These are phyloP conservation scores for Heliocidaris erythrogramma DNA, from an alignment of 35 echinoderm and acorn worm genomes.

Conservation along the genomic window DNA sequence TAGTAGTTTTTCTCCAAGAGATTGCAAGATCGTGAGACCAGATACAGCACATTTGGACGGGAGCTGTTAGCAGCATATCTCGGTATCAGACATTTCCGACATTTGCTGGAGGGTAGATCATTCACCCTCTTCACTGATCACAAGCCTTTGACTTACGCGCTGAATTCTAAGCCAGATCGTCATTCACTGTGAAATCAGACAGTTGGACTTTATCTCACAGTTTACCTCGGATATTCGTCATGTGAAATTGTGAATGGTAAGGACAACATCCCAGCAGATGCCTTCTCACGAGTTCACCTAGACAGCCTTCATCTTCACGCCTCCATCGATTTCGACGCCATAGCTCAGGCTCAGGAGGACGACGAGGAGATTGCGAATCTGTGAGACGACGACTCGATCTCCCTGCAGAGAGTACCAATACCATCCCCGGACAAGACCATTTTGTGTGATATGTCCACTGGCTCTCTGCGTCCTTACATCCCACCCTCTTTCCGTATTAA, in stretches of 20 bases:
- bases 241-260: slow-evolving; percentile 35
- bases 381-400: no score
- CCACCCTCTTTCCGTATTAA: slow-evolving; percentile 13
- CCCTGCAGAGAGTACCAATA: no score
- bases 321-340: no score
- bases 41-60: background rate
- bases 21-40: background rate
- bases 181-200: background rate
- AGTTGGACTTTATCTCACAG: slow-evolving; percentile 46
- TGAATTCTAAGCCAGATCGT: no score
- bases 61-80: no score
- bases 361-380: no score
- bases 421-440: slow-evolving; percentile 35
- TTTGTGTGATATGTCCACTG: slow-evolving; percentile 57
- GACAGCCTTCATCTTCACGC: no score
- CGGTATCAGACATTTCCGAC: no score
- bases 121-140: no score
- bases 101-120: no score
- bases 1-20: background rate
- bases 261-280: slow-evolving; percentile 47
- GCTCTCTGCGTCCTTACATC: slow-evolving; percentile 53
- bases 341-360: no score
- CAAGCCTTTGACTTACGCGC: no score
- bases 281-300: background rate
- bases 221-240: slow-evolving; percentile 33